Base-by-base conservation (phyloP, 1,140 invertebrate genomes). In the Lordiphosa mommai region DNA sequence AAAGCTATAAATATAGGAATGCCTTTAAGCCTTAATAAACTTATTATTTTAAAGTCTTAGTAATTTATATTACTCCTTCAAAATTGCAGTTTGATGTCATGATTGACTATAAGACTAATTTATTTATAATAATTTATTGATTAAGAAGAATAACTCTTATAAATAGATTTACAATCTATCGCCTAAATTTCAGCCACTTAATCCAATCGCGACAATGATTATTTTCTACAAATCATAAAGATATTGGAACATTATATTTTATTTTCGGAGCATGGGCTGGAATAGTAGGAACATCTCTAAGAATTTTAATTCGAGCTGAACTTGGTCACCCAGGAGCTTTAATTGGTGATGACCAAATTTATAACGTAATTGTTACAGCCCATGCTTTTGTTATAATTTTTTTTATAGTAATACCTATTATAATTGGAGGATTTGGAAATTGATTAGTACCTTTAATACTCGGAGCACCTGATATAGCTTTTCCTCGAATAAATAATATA, bases 301-400 rank as follows among this genome's bases (percentile, higher is more conserved):
- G 92, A 73, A 68, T 93, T 71, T 36, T 94, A 72, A 94, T 94
- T 91, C 93, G 93, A 59, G 86, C 91, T 68, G 93, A 94, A 91
- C 89, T 94, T 90, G 90, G 91, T 14, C 90, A 87, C 4, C 91
- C 92, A 0, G 92, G 91, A 23, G 87, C 74, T 37, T 89, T 93
- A 86, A 92, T 94, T 89, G 90, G 89, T 32, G 91, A 94, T 90
- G 91, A 93, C 80, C 91, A 94, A 90, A 91, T 93, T 88, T 94
- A 94, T 91, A 94, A 94, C 90, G 89, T 91, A 51, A 90, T 94
- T 88, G 91, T 95, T 12, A 95, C 93, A 6, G 90, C 90, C 4
- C 93, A 95, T 90, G 94, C 92, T 58, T 93, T 95, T 90, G 85
- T 94, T 69, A 95, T 94, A 92, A 93, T 94, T 92, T 95, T 95